phyloP scores from a whole-genome alignment of 1,140 invertebrate species.

The Heliconius melpomene region DNA sequence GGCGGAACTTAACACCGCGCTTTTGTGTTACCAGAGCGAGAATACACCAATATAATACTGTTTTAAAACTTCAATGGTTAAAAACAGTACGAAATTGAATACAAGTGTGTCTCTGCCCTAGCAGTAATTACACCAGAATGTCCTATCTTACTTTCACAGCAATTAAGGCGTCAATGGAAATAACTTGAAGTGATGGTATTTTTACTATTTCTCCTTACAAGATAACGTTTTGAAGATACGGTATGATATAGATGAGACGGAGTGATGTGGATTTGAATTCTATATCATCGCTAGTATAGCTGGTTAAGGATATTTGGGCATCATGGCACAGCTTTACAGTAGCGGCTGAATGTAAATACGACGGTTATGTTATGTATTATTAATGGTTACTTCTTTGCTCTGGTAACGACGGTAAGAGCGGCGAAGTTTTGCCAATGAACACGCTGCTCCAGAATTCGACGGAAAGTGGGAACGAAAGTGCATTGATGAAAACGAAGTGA shows the following conservation, averaged over 20 bases:
- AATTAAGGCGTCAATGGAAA: slow-evolving; percentile 42
- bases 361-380: too few relatives aligned
- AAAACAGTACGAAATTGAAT: background rate
- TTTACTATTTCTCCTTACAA: background rate
- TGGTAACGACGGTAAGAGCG: background rate
- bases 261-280: background rate
- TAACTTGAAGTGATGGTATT: slow-evolving; percentile 12
- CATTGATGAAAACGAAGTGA: background rate
- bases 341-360: too few relatives aligned
- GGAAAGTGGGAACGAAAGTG: background rate
- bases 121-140: slow-evolving; percentile 46
- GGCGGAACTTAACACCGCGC: too few relatives aligned
- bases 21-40: too few relatives aligned
- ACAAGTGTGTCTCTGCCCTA: slow-evolving; percentile 11
- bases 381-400: background rate
- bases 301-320: too few relatives aligned
- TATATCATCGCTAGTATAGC: background rate
- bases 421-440: background rate
- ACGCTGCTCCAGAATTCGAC: too few relatives aligned
- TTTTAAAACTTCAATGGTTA: background rate
- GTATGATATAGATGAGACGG: background rate
- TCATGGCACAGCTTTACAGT: too few relatives aligned
- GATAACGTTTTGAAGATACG: background rate
- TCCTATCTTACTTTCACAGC: slow-evolving; percentile 42
- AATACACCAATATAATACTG: too few relatives aligned